Percentiles rank a stretch among this genome's conserved stretches.
These are phyloP conservation scores for Endomychus coccineus DNA, from an alignment of 2,888 invertebrate species.

Conservation along the genomic window DNA sequence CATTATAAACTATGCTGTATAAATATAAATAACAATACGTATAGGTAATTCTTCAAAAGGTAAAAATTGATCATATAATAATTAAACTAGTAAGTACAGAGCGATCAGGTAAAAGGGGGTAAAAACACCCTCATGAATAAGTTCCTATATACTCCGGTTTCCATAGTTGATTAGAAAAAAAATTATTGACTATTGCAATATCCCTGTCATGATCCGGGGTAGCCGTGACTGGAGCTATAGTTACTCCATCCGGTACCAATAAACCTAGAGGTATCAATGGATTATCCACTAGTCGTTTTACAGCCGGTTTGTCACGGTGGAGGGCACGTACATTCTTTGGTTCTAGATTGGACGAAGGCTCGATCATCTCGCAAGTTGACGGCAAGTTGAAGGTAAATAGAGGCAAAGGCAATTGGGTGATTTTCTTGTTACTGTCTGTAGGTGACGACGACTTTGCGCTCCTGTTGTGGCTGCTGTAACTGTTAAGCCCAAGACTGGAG, in stretches of 20 bases:
- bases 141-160: slow-evolving; percentile 49
- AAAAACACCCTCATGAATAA: slow-evolving; percentile 35
- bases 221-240: slow-evolving; percentile 43
- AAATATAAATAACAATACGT: slow-evolving; percentile 45
- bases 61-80: slow-evolving; percentile 20
- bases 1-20: slow-evolving; percentile 40
- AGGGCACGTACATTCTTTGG: slow-evolving; percentile 23
- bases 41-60: slow-evolving; percentile 36
- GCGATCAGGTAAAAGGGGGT: slow-evolving; percentile 16
- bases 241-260: slow-evolving; percentile 43
- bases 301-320: slow-evolving; percentile 16
- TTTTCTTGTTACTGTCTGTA: slow-evolving; percentile 10
- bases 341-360: slow-evolving; percentile 16
- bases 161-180: slow-evolving; percentile 51
- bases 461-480: slow-evolving; percentile 41
- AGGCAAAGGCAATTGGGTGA: slow-evolving; percentile 21
- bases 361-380: slow-evolving; percentile 7
- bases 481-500: slow-evolving; percentile 42
- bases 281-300: slow-evolving; percentile 35
- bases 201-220: slow-evolving; percentile 45
- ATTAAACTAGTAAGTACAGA: slow-evolving; percentile 26
- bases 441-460: slow-evolving; percentile 15
- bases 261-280: slow-evolving; percentile 43
- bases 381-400: slow-evolving; percentile 8
- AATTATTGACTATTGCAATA: slow-evolving; percentile 48